Percentiles rank a stretch among this genome's conserved stretches.
phyloP scores from a whole-genome alignment of 2,113 vertebrate species.

The Passer domesticus region DNA sequence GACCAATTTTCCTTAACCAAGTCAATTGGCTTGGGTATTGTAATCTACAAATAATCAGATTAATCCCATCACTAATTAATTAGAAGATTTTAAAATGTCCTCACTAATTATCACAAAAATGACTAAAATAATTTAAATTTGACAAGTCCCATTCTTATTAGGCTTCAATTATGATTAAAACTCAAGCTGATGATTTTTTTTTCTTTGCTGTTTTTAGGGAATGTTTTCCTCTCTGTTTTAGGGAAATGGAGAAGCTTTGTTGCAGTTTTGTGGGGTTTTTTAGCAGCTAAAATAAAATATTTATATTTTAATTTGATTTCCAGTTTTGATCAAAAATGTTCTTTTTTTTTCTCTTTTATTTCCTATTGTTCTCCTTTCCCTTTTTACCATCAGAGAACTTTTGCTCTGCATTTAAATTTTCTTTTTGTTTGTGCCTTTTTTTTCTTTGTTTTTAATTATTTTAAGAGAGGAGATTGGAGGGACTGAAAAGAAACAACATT shows the following conservation, averaged over 20 bases:
- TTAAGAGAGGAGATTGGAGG: neutral
- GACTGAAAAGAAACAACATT: fast-evolving
- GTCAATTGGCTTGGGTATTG: neutral
- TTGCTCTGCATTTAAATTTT: neutral
- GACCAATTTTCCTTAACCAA: neutral
- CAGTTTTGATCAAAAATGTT: neutral
- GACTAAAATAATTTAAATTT: neutral
- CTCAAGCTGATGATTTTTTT: neutral
- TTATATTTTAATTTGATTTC: neutral
- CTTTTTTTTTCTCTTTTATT: neutral
- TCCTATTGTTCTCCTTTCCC: neutral
- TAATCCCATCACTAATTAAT: neutral
- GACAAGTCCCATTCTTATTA: too few relatives aligned
- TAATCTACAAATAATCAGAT: neutral
- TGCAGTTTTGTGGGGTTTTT: neutral
- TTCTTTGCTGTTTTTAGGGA: neutral
- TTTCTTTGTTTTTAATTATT: neutral
- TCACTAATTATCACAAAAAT: neutral
- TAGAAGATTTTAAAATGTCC: neutral
- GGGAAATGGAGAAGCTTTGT: neutral
- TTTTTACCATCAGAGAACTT: neutral
- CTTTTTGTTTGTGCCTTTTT: neutral
- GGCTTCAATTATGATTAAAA: neutral
- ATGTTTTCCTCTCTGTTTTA: neutral
- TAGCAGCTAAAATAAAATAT: neutral